phyloP scores from a whole-genome alignment of 2,113 vertebrate species.

The Plotosus lineatus region DNA sequence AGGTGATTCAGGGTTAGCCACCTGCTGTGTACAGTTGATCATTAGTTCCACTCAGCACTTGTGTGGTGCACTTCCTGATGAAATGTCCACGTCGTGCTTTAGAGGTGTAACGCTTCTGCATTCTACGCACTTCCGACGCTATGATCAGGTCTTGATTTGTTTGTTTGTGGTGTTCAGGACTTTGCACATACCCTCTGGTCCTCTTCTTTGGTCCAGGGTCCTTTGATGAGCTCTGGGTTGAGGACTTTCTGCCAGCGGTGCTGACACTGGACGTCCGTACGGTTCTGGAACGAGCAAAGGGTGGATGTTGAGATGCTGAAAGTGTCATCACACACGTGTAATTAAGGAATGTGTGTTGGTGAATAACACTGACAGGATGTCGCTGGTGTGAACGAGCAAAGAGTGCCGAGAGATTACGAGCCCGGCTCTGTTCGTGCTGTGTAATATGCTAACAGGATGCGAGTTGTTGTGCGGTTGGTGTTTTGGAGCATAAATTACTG shows the following conservation, averaged over 20 bases:
- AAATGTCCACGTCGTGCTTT: too few relatives aligned
- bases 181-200: conserved; percentile 89
- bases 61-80: neutral
- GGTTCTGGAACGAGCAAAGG: conserved; percentile 77
- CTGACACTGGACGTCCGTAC: conserved; percentile 97
- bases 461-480: neutral
- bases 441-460: conserved; percentile 6
- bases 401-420: neutral
- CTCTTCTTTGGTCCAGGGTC: conserved; percentile 98
- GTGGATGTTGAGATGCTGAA: neutral
- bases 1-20: conserved; percentile 35
- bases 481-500: neutral
- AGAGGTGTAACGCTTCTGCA: neutral
- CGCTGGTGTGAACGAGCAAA: conserved; percentile 19
- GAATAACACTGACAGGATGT: conserved; percentile 1
- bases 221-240: conserved; percentile 98
- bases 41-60: conserved; percentile 38
- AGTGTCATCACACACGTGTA: neutral
- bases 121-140: neutral
- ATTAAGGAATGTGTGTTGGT: neutral
- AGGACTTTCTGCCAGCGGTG: conserved; percentile 99
- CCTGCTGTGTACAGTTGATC: conserved; percentile 50
- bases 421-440: neutral
- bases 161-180: conserved; percentile 22
- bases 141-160: neutral